These are phyloP conservation scores for Diplolepis rosae DNA, from an alignment of 2,888 invertebrate genomes.

Conservation along the genomic window DNA sequence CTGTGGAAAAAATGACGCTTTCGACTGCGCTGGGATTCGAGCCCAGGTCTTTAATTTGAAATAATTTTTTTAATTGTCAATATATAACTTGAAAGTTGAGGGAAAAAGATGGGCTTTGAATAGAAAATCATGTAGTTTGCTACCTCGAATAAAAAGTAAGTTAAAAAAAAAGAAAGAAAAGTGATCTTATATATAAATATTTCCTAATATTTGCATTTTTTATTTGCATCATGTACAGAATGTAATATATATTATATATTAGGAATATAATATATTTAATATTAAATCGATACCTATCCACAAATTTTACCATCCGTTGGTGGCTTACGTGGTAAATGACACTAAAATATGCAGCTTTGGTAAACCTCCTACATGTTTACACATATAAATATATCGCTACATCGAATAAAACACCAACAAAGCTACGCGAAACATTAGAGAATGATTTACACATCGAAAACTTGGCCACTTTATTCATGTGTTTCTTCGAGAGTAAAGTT, in stretches of 20 bases:
- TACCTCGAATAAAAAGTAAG: no score
- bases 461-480: slow-evolving; percentile 69
- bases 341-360: background rate
- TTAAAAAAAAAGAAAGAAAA: no score
- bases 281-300: background rate
- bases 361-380: background rate
- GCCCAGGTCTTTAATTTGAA: no score
- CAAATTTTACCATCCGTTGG: background rate
- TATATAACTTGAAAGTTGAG: no score
- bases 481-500: background rate
- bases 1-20: no score
- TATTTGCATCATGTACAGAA: background rate
- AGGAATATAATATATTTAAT: background rate
- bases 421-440: slow-evolving; percentile 38
- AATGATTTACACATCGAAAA: slow-evolving; percentile 68
- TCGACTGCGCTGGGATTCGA: no score
- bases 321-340: background rate
- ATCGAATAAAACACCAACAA: background rate
- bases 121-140: no score
- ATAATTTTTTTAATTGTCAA: no score
- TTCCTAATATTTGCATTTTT: background rate
- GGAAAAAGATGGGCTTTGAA: no score
- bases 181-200: background rate
- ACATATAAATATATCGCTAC: background rate
- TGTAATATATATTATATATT: background rate